Evolutionary conservation across 2,113 vertebrate species (phyloP), one percentile per base, ranked within the genome.

Genomic region (Otis tarda): DNA sequence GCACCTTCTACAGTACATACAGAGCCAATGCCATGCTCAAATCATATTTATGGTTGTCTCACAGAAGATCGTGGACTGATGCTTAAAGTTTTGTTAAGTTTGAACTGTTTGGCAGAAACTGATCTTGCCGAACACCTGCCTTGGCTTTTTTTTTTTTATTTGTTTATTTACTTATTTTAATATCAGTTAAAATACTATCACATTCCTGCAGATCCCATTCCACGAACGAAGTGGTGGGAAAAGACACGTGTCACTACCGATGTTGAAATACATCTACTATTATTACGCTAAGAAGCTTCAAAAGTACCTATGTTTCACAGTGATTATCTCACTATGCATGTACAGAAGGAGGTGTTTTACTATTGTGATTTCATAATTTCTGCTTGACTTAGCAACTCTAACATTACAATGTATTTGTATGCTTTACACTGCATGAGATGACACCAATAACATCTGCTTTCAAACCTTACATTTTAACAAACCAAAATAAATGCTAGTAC

Each of bases 181-280:
- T 30, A 19, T 27, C 53, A 86, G 21, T 6, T 59, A 57, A 61
- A 81, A 80, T 0, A 60, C 9, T 9, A 82, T 33, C 25, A n/a
- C 8, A 12, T 28, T 49, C 5, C 31, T 49, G 24, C 12, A 91
- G 4, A 39, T 19, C 4, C 52, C 5, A 33, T 64, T 59, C 24
- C 33, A 73, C 37, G 19, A 88, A 18, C 2, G 0, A 7, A 28
- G 6, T 7, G 31, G 35, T 52, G 10, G 19, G 14, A 16, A 71
- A 50, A 68, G 10, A 17, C 14, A 33, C 1, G 0, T 4, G 9
- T 60, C 21, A 21, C 64, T n/a, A 11, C 9, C n/a, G 55, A 9
- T 39, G 31, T 15, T 61, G 59, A 22, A 83, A 70, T 11, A 52
- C 33, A 52, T 28, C 39, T 61, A 31, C 14, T 49, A 4, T 14